Base-by-base conservation (phyloP, 2,113 vertebrate species). In the Larimichthys polyactis region DNA sequence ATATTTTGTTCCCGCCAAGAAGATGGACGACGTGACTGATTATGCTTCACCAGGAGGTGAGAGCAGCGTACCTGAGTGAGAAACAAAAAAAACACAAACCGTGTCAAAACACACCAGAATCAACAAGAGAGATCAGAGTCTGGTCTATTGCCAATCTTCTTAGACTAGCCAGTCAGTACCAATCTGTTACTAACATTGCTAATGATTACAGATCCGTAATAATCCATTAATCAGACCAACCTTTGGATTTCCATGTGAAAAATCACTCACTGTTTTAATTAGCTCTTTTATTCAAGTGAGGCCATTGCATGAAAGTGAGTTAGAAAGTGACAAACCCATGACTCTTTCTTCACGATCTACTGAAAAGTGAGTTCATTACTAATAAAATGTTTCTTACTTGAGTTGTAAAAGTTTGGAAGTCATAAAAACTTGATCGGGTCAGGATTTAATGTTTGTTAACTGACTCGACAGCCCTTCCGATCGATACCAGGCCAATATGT, bases 1-100 rank as follows among this genome's bases (percentile, higher is more conserved):
- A 99, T 98, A 85, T 95, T 96, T 32, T 98, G 97, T 94, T 99
- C 96, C 77, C 97, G 71, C 98, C 98, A 99, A 7, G 98, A 99
- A 0, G 97, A 96, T 1, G 98, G 98, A 5, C 98, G 94, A 19
- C 97, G 92, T 0, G 97, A 99, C 75, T 98, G 96, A 91, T 93
- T 97, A 90, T 99, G 98, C 71, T 99, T 99, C 63, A 99, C 98
- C 92, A 99, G 91, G 68, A 99, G 96, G 65, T 99, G 98, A 0
- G 98, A 97, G 83, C 98, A 99, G 36, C 98, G 96, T 19, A 99
- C 98, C 94, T 94, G 86, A 69, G 20, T 0, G 19, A 40, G 32
- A 20, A 11, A 55, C 11, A 15, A 27, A 7, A 11, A 11, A 20
- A 15, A 36, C 32, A 29, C 5, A 58, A 44, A 59, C 8, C 66